Evolutionary conservation across 1,140 invertebrate species (phyloP).

Genomic region (Trachelipus rathkii): DNA sequence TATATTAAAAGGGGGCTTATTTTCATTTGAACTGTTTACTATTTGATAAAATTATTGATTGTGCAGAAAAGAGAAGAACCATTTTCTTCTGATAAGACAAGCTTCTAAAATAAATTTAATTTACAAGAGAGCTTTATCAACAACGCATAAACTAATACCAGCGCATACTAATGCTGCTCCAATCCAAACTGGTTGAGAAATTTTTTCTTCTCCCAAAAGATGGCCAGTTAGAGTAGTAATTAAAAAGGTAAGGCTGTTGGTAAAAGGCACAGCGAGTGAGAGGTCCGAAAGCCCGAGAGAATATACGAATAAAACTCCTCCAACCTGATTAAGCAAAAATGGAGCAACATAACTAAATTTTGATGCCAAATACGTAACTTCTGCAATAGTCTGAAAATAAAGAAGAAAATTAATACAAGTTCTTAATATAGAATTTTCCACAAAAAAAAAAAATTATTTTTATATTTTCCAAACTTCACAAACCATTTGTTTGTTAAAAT

Average conservation of each 20-base stretch:
- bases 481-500: too few species aligned
- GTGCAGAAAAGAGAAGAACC: too few species aligned
- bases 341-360: conserved; percentile 36
- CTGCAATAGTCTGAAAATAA: conserved; percentile 7
- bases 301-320: conserved; percentile 39
- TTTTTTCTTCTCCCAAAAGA: conserved; percentile 50
- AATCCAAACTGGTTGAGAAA: conserved; percentile 37
- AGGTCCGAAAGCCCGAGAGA: conserved; percentile 48
- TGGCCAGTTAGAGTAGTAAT: conserved; percentile 51
- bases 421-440: too few species aligned
- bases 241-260: conserved; percentile 52
- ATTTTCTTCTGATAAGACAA: too few species aligned
- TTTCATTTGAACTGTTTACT: too few species aligned
- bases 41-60: too few species aligned
- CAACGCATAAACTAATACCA: conserved; percentile 41
- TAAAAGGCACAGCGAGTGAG: conserved; percentile 52
- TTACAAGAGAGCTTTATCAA: conserved; percentile 30
- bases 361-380: conserved; percentile 39
- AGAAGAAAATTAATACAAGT: too few species aligned
- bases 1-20: too few species aligned
- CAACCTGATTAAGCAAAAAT: conserved; percentile 40
- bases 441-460: too few species aligned
- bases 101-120: not conserved
- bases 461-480: too few species aligned
- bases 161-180: conserved; percentile 38